Percentiles rank a stretch among this genome's conserved stretches.
These are phyloP conservation scores for Lasioglossum malachurum DNA, from an alignment of 2,888 invertebrate genomes.

Conservation along the genomic window DNA sequence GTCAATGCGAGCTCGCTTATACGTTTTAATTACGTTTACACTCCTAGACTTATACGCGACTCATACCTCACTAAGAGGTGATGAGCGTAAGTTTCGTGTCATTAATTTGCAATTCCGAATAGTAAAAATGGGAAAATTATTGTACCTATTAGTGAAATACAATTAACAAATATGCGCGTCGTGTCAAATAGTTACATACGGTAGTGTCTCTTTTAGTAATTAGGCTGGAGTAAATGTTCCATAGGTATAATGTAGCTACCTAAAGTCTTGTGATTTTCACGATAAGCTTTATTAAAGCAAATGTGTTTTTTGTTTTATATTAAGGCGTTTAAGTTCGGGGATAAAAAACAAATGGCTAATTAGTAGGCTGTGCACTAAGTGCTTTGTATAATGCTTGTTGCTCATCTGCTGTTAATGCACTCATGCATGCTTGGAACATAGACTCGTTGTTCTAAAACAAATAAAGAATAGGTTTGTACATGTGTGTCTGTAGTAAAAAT, in stretches of 20 bases:
- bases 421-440: slow-evolving; percentile 92
- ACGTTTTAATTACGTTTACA: slow-evolving; percentile 41
- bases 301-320: slow-evolving; percentile 62
- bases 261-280: slow-evolving; percentile 65
- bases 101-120: slow-evolving; percentile 61
- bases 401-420: slow-evolving; percentile 91
- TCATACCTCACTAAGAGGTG: slow-evolving; percentile 43
- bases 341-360: slow-evolving; percentile 67
- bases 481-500: not conserved
- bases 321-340: slow-evolving; percentile 67
- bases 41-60: slow-evolving; percentile 48
- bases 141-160: slow-evolving; percentile 63
- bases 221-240: slow-evolving; percentile 71
- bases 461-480: slow-evolving; percentile 3
- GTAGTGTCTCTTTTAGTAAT: slow-evolving; percentile 66
- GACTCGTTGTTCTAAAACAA: slow-evolving; percentile 89
- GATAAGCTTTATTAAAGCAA: slow-evolving; percentile 62
- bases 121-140: slow-evolving; percentile 55
- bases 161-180: slow-evolving; percentile 72
- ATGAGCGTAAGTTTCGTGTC: slow-evolving; percentile 52
- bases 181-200: slow-evolving; percentile 74
- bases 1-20: slow-evolving; percentile 71
- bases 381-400: slow-evolving; percentile 93
- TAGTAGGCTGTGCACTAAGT: slow-evolving; percentile 85
- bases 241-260: slow-evolving; percentile 76